Conservation (phyloP, 2,797 vertebrate genomes). For the Margarornis squamiger region DNA sequence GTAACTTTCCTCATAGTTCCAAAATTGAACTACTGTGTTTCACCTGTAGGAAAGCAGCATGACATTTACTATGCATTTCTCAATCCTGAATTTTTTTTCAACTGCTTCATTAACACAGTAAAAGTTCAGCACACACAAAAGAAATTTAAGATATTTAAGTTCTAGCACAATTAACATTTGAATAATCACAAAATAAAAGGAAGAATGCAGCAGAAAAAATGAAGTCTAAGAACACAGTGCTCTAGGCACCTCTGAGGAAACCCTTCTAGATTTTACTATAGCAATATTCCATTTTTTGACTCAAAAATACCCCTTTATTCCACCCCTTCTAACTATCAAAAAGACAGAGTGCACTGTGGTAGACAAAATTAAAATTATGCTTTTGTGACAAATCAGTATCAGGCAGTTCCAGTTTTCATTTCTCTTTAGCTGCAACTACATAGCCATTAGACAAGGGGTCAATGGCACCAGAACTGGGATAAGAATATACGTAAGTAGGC, state of each 20-base stretch:
- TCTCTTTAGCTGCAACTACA: not conserved
- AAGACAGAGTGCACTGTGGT: not conserved
- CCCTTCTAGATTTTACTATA: not conserved
- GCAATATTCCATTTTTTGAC: not conserved
- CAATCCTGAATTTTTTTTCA: not conserved
- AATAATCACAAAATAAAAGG: not conserved
- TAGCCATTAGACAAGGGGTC: not conserved
- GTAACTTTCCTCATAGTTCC: not conserved
- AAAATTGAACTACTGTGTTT: not conserved
- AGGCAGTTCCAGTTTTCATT: not conserved
- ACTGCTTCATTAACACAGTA: not conserved
- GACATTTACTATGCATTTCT: not conserved
- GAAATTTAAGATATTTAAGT: not conserved
- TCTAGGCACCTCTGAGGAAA: not conserved
- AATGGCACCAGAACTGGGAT: not conserved
- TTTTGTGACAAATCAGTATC: not conserved
- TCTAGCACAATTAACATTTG: not conserved
- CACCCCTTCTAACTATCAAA: not conserved
- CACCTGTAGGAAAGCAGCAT: not conserved
- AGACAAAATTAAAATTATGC: not conserved
- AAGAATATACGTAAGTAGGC: constrained; percentile 10
- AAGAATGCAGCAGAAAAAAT: not conserved
- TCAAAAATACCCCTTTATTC: not conserved
- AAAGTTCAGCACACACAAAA: not conserved
- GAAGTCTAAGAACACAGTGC: not conserved